Evolutionary conservation across 2,888 invertebrate genomes (phyloP).

Genomic region (Griposia aprilina): DNA sequence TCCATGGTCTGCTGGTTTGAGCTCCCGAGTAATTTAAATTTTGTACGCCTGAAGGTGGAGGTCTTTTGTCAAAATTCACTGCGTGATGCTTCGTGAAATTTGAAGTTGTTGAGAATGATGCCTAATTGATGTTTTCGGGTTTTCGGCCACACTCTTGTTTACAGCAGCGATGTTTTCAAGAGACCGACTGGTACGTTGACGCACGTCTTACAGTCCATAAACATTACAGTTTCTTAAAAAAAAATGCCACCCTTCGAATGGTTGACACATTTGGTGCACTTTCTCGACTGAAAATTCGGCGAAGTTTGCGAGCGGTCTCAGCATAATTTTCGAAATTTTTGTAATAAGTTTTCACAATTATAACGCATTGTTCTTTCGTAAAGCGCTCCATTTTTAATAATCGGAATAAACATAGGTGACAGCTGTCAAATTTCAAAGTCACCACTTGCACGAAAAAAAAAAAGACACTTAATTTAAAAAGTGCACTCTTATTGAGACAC

Average conservation of each 20-base stretch:
- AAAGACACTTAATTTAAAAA: too few relatives aligned
- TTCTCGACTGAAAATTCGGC: too few relatives aligned
- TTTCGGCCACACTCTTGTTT: neutral
- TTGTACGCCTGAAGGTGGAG: neutral
- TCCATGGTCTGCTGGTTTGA: neutral
- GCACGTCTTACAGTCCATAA: neutral
- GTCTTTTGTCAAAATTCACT: neutral
- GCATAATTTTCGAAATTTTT: too few relatives aligned
- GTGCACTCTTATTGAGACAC: too few relatives aligned
- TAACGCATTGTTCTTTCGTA: too few relatives aligned
- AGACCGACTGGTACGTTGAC: neutral
- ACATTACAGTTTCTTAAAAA: neutral
- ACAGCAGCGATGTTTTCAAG: constrained; percentile 1
- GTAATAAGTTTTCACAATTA: too few relatives aligned
- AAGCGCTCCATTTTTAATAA: too few relatives aligned
- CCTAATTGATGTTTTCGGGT: neutral
- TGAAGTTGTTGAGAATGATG: neutral
- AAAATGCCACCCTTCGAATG: too few relatives aligned
- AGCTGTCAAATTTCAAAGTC: too few relatives aligned
- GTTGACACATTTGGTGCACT: neutral
- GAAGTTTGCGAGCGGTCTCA: too few relatives aligned
- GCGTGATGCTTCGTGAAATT: neutral
- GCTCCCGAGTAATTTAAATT: neutral
- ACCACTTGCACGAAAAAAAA: too few relatives aligned
- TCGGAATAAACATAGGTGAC: too few relatives aligned